Conservation (phyloP, 2,888 invertebrate genomes). For the Volucella bombylans region DNA sequence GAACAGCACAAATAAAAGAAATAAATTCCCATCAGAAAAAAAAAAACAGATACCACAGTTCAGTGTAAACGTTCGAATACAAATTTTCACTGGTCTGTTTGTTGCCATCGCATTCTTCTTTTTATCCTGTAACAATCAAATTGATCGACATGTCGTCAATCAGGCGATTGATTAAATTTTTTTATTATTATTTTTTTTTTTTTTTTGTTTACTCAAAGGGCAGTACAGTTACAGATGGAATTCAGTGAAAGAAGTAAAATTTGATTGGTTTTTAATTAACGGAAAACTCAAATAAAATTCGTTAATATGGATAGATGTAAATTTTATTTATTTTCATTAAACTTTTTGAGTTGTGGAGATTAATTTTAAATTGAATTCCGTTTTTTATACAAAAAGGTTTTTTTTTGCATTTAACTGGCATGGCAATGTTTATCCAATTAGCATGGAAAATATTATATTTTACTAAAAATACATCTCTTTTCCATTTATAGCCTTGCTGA, state of each 20-base stretch:
- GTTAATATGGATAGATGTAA: conserved; percentile 21
- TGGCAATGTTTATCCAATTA: conserved; percentile 5
- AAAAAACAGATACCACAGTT: too few relatives aligned
- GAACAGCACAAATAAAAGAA: neutral
- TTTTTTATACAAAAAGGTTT: conserved; percentile 13
- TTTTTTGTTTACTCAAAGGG: conserved; percentile 46
- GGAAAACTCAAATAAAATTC: conserved; percentile 75
- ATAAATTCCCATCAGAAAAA: neutral
- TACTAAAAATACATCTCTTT: too few relatives aligned
- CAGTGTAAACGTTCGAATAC: neutral
- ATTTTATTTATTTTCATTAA: conserved; percentile 38
- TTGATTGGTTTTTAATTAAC: conserved; percentile 81
- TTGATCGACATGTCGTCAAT: conserved; percentile 72
- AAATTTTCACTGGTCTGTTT: conserved; percentile 6
- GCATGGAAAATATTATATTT: too few relatives aligned
- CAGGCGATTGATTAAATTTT: conserved; percentile 71
- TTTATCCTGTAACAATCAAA: conserved; percentile 55
- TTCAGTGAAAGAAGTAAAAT: conserved; percentile 74
- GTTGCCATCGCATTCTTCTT: conserved; percentile 15
- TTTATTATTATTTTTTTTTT: conserved; percentile 54
- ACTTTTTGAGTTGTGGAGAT: conserved; percentile 29
- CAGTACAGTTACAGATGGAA: conserved; percentile 54
- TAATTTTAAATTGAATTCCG: conserved; percentile 51
- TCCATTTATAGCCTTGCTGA: too few relatives aligned
- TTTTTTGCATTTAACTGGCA: conserved; percentile 37